Percentiles rank a stretch among this genome's conserved stretches.
Evolutionary conservation across 2,113 vertebrate genomes (phyloP).

Genomic region (Ellobius talpinus): DNA sequence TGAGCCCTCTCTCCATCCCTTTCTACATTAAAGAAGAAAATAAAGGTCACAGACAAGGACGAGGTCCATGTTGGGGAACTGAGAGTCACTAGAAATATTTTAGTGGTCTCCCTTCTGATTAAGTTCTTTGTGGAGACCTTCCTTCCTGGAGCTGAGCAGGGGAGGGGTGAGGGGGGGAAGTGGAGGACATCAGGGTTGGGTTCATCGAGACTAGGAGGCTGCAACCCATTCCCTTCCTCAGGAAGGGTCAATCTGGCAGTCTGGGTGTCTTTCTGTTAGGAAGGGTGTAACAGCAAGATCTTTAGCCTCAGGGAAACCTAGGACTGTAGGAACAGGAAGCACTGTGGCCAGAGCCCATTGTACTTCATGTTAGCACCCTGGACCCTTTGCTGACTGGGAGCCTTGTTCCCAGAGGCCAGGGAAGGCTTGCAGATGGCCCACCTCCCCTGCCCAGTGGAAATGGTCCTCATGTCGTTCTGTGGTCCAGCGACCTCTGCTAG

Average conservation of each 20-base stretch:
- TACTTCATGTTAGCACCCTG: background rate
- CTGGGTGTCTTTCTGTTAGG: background rate
- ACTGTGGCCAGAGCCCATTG: background rate
- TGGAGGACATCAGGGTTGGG: background rate
- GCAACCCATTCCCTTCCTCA: too few species aligned
- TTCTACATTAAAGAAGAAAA: background rate
- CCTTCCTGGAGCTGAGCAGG: background rate
- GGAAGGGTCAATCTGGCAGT: background rate
- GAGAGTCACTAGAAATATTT: background rate
- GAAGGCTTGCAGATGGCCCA: background rate
- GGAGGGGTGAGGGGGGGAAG: background rate
- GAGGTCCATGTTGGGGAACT: background rate
- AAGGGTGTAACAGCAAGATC: background rate
- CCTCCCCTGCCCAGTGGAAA: background rate
- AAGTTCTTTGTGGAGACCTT: background rate
- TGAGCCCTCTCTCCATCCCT: background rate
- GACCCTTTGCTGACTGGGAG: background rate
- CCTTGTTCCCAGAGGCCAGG: background rate
- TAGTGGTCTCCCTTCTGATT: background rate
- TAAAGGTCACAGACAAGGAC: background rate
- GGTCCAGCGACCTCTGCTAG: background rate
- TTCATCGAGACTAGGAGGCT: background rate
- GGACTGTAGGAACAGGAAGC: background rate
- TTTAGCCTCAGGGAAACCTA: background rate
- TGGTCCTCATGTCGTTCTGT: fast-evolving